These are phyloP conservation scores for Ochotona princeps DNA, from an alignment of 2,113 vertebrate species.

Conservation along the genomic window DNA sequence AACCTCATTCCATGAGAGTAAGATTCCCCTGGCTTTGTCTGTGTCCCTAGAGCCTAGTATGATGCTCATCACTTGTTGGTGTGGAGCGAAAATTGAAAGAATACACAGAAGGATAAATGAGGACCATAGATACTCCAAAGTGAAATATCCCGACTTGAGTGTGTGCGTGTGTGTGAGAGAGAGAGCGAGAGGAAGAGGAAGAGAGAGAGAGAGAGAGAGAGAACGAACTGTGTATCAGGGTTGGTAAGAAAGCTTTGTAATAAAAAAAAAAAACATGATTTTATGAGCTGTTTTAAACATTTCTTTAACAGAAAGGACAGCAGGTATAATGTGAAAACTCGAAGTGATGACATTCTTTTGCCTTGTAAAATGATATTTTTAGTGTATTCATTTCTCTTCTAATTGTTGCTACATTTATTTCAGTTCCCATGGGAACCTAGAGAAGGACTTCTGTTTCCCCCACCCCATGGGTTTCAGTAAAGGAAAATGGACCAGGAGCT, in stretches of 20 bases:
- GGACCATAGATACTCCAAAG: background rate
- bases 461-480: background rate
- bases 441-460: slow-evolving; percentile 34
- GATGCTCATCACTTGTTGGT: background rate
- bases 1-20: background rate
- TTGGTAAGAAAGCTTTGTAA: background rate
- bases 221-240: background rate
- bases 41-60: background rate
- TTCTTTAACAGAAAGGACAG: background rate
- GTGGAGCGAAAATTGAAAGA: background rate
- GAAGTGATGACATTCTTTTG: slow-evolving; percentile 61
- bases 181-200: too few species aligned
- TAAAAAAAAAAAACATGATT: slow-evolving; percentile 17
- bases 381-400: slow-evolving; percentile 68
- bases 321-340: slow-evolving; percentile 49
- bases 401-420: slow-evolving; percentile 74
- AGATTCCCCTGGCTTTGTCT: background rate
- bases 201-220: too few species aligned
- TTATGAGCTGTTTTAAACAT: slow-evolving; percentile 5
- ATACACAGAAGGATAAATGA: background rate
- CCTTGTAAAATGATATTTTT: slow-evolving; percentile 74
- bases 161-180: background rate
- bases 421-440: slow-evolving; percentile 74
- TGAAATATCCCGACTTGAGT: background rate
- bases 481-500: slow-evolving; percentile 41